Conservation (phyloP, 2,113 vertebrate genomes). For the Crotalus horridus region DNA sequence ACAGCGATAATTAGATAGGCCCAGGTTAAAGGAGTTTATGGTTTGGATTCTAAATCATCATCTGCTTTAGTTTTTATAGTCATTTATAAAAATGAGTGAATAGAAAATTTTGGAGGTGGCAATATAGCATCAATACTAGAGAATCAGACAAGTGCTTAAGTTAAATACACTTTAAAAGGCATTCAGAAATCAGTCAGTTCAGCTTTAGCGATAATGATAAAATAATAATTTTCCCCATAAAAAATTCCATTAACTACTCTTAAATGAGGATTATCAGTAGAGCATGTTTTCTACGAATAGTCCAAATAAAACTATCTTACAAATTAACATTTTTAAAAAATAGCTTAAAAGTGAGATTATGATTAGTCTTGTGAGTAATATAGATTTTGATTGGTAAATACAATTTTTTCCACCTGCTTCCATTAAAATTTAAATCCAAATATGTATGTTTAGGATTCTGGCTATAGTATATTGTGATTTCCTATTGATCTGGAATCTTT, state of each 20-base stretch:
- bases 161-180: background rate
- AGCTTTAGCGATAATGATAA: background rate
- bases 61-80: background rate
- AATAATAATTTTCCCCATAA: background rate
- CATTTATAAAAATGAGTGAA: background rate
- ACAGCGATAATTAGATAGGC: background rate
- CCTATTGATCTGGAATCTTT: background rate
- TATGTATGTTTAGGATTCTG: background rate
- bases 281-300: background rate
- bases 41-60: background rate
- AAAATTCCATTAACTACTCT: background rate
- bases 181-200: background rate
- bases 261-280: background rate
- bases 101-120: background rate
- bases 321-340: background rate
- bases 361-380: background rate
- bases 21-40: background rate
- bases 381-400: background rate
- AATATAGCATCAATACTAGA: background rate
- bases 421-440: background rate
- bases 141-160: background rate
- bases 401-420: background rate
- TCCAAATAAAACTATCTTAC: background rate
- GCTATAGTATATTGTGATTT: background rate
- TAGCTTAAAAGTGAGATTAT: background rate